Evolutionary conservation across 64 coral and sea anemone genomes (phyloP).

Genomic region (Orbicella faveolata): DNA sequence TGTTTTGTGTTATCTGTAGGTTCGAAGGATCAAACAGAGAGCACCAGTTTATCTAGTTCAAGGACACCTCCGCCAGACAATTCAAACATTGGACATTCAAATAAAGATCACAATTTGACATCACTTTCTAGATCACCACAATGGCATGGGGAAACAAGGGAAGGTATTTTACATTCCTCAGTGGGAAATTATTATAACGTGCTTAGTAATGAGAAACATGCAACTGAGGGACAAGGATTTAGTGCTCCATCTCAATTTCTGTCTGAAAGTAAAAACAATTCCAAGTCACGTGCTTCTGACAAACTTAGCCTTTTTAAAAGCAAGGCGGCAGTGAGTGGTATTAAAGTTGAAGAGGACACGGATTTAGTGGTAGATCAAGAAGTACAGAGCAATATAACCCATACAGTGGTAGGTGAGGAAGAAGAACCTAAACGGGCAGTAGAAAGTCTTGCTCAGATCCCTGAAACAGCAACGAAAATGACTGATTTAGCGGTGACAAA

Average conservation of each 20-base stretch:
- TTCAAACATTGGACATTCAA: neutral
- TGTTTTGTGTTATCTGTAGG: constrained; percentile 1
- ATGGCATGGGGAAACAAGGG: neutral
- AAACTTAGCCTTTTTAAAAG: neutral
- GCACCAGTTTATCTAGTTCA: neutral
- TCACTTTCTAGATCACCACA: neutral
- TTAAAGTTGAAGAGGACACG: neutral
- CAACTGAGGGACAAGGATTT: neutral
- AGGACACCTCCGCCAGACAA: neutral
- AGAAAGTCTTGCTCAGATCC: neutral
- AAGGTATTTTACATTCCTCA: neutral
- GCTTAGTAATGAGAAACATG: neutral
- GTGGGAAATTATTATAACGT: neutral
- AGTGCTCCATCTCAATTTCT: too few relatives aligned
- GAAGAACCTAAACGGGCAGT: neutral
- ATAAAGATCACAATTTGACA: neutral
- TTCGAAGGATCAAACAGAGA: neutral
- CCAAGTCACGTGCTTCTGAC: neutral
- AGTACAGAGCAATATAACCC: neutral
- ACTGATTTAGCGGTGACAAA: neutral
- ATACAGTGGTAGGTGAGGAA: neutral
- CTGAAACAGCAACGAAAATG: neutral
- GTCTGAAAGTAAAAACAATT: neutral
- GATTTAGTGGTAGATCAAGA: neutral
- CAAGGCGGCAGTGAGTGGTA: neutral